phyloP scores from a whole-genome alignment of 2,113 vertebrate genomes.

The Gymnogyps californianus region DNA sequence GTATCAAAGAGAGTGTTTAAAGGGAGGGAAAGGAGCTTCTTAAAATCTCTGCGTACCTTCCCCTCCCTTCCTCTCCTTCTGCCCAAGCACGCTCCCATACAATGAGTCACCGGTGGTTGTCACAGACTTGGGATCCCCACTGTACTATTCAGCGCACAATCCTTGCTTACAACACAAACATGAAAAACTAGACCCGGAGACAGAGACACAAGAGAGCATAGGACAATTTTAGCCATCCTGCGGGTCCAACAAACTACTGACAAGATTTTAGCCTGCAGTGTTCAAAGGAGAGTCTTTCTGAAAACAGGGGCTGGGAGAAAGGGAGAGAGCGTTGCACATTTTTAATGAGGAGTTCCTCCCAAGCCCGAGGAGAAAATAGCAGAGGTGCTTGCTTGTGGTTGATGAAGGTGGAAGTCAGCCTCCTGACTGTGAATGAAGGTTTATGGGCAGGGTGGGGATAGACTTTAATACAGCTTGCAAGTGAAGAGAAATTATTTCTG shows the following conservation, averaged over 20 bases:
- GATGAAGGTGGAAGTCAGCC: constrained; percentile 9
- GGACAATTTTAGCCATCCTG: neutral
- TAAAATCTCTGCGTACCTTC: neutral
- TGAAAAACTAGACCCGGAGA: neutral
- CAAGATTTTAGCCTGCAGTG: neutral
- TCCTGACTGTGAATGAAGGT: neutral
- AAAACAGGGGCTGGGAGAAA: neutral
- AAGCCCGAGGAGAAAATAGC: constrained; percentile 37
- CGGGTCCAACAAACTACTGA: neutral
- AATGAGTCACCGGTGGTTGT: neutral
- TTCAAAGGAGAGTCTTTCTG: neutral
- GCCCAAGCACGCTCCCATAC: neutral
- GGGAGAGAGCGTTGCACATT: neutral
- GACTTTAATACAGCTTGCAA: neutral
- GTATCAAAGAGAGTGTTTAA: constrained; percentile 31
- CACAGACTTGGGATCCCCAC: constrained; percentile 15
- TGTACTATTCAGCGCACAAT: neutral
- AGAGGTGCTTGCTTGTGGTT: constrained; percentile 6
- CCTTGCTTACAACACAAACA: neutral
- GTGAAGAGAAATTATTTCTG: constrained; percentile 21
- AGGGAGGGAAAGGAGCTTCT: constrained; percentile 3
- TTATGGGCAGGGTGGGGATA: constrained; percentile 35
- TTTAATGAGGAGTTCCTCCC: constrained; percentile 39
- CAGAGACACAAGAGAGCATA: neutral
- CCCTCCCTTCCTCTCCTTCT: constrained; percentile 36